Conservation (phyloP, 35 echinoderm and acorn worm species). For the Patiria miniata region DNA sequence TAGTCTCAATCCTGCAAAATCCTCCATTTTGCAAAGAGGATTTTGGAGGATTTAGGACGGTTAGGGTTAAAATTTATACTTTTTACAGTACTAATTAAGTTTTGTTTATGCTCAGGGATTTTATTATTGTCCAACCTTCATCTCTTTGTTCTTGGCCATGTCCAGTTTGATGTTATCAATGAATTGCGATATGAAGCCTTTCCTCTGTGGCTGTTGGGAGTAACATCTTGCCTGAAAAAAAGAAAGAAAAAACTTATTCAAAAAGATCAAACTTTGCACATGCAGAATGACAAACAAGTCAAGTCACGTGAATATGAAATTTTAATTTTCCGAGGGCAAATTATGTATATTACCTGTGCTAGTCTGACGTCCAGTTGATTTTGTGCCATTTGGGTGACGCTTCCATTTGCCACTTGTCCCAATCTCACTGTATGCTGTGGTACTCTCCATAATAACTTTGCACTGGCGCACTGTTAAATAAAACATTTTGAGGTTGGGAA, state of each 20-base stretch:
- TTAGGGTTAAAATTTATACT: too few relatives aligned
- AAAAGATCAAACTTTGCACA: background rate
- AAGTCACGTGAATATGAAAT: background rate
- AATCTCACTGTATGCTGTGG: constrained; percentile 7
- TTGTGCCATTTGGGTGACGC: background rate
- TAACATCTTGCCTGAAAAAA: constrained; percentile 71
- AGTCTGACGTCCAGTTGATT: constrained; percentile 58
- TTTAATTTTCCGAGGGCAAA: background rate
- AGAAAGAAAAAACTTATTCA: background rate
- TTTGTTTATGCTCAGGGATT: too few relatives aligned
- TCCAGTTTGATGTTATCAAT: constrained; percentile 93
- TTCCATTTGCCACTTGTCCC: background rate
- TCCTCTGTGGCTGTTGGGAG: constrained; percentile 75
- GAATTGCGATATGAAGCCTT: constrained; percentile 69
- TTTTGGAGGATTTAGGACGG: too few relatives aligned
- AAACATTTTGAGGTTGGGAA: background rate
- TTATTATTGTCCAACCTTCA: constrained; percentile 75
- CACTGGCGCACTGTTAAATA: background rate
- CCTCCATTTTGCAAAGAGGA: too few relatives aligned
- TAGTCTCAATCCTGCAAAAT: too few relatives aligned
- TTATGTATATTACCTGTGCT: constrained; percentile 35
- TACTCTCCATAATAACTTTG: constrained; percentile 8
- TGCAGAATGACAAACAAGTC: background rate
- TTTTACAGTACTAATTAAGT: too few relatives aligned
- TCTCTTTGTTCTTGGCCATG: constrained; percentile 92